Evolutionary conservation across 1,140 invertebrate genomes (phyloP).

Genomic region (Pseudobourletiella spinata): DNA sequence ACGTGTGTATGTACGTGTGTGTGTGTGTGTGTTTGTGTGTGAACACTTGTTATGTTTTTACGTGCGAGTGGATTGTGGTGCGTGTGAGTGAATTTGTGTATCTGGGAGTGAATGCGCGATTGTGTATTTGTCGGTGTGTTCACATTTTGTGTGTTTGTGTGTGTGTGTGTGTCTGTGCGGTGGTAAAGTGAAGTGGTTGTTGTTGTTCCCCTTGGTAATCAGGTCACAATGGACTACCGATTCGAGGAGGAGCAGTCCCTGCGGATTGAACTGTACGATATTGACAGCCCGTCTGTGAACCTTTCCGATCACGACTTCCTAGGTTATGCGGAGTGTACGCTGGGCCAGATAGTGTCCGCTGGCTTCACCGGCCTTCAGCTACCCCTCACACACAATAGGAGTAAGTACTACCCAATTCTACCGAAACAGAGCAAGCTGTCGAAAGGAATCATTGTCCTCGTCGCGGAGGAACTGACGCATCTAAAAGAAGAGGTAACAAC

Average conservation of each 20-base stretch:
- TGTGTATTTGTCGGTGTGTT: too few species aligned
- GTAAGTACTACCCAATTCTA: conserved; percentile 32
- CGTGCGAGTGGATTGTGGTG: too few species aligned
- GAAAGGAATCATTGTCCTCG: conserved; percentile 22
- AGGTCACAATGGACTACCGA: conserved; percentile 37
- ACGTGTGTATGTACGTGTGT: too few species aligned
- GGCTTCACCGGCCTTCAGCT: conserved; percentile 14
- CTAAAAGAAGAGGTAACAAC: conserved; percentile 31
- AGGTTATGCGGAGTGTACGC: conserved; percentile 46
- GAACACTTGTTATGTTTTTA: too few species aligned
- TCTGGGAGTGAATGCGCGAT: too few species aligned
- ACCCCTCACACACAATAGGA: conserved; percentile 15
- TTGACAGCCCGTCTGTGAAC: conserved; percentile 45
- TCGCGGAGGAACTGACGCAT: conserved; percentile 29
- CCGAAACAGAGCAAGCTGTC: conserved; percentile 25
- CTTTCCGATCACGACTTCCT: conserved; percentile 51
- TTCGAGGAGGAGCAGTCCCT: conserved; percentile 48
- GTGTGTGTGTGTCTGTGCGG: too few species aligned
- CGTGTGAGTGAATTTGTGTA: too few species aligned
- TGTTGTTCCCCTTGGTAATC: too few species aligned
- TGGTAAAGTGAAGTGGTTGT: too few species aligned
- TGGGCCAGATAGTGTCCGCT: conserved; percentile 46
- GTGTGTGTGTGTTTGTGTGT: too few species aligned
- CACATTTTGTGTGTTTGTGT: not conserved
- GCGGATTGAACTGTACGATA: conserved; percentile 37